A percentile compares a stretch with the other conserved stretches of the same genome.
Evolutionary conservation across 1,140 invertebrate genomes (phyloP).

Genomic region (Maniola jurtina): DNA sequence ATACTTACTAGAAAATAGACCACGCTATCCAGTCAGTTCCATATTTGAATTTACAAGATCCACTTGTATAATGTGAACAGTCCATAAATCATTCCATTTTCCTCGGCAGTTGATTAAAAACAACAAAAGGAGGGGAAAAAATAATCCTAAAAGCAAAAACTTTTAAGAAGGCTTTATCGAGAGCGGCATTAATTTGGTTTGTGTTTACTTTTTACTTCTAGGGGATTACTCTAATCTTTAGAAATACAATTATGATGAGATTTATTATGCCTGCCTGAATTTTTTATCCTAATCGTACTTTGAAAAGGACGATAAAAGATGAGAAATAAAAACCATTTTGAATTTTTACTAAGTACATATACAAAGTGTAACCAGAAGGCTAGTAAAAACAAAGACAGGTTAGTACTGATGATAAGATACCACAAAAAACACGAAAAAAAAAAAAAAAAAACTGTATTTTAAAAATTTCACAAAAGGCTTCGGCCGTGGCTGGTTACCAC

Average conservation of each 20-base stretch:
- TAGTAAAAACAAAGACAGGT: neutral
- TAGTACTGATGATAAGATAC: no score
- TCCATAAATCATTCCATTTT: neutral
- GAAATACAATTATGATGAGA: constrained; percentile 14
- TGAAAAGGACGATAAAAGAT: neutral
- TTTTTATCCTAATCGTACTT: neutral
- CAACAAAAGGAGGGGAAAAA: constrained; percentile 7
- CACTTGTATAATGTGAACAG: neutral
- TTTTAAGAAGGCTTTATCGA: constrained; percentile 13
- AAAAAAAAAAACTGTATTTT: no score
- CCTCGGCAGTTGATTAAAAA: constrained; percentile 10
- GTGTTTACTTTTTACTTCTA: constrained; percentile 1
- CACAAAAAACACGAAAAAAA: no score
- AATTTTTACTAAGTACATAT: no score
- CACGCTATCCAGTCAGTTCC: no score
- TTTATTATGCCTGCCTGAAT: neutral
- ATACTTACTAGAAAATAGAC: no score
- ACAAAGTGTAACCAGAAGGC: no score
- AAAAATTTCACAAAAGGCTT: no score
- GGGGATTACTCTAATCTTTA: constrained; percentile 9
- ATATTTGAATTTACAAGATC: no score
- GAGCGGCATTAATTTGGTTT: constrained; percentile 10
- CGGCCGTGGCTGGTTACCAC: no score
- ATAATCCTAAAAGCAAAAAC: constrained; percentile 4
- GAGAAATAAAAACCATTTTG: neutral